Evolutionary conservation across 1,140 invertebrate species (phyloP), one percentile per base, ranked within the genome.

Genomic region (Glossosoma conforme): DNA sequence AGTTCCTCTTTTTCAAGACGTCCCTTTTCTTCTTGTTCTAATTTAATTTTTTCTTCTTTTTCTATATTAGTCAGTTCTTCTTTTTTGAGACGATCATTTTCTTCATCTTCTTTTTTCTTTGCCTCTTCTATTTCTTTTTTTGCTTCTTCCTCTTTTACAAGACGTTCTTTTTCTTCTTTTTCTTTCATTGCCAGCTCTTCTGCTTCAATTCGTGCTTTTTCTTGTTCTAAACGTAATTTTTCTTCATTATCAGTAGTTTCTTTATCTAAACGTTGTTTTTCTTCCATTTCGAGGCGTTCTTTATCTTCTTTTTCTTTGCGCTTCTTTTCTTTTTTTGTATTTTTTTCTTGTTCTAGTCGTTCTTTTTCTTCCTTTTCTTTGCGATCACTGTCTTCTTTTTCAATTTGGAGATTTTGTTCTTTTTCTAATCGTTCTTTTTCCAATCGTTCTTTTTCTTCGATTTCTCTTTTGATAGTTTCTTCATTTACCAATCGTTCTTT

Each of bases 301-400:
- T 40, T 60, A 14, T 17, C 18, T 38, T 8, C 19, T 11, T 38
- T 18, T 14, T n/a, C 36, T 19, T 15, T 18, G 4, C 19, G 14
- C 11, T 53, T 42, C 11, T 47, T n/a, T 33, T 53, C 9, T 4
- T 44, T 46, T 37, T 56, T 30, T 44, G 60, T 36, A 36, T 54
- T 44, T 37, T 45, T 9, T 44, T 60, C 10, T 40, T n/a, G 28
- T 43, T 59, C 44, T 56, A 62, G 17, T 30, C 35, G 2, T 11
- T 47, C 58, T 52, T 65, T 56, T 45, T 65, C 51, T 52, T 41
- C 46, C 37, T 56, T 55, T 14, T 46, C 46, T 43, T 64, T 52
- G 30, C 57, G 50, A 59, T 62, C 43, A 40, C 42, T 9, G 17
- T 62, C 50, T 8, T 58, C 42, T 24, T 58, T 41, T 50, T 54